Base-by-base conservation (phyloP, 1,140 invertebrate genomes). In the Sycophila sp. region DNA sequence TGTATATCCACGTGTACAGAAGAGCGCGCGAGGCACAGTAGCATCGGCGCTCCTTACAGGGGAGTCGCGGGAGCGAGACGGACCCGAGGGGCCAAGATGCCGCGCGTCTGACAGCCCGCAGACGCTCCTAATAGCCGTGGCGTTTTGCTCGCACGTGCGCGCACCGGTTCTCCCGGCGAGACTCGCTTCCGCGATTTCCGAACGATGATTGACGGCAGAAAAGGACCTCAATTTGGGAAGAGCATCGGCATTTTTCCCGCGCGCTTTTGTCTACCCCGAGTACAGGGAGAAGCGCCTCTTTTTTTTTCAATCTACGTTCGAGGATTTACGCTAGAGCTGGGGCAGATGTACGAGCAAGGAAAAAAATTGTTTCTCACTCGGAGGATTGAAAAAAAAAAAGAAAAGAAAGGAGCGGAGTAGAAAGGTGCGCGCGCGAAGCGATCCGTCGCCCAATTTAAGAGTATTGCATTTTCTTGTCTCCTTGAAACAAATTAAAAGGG, bases 171-270 rank as follows among this genome's bases (percentile, higher is more conserved):
- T 26, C 10, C 49, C 49, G 49, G 49, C 51, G 7, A 6, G 6
- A 19, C 19, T 45, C 17, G 10, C 36, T 40, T 42, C 22, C 64
- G 64, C 13, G 38, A 11, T 68, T 51, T 36, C 30, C 38, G 36
- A 40, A 28, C 1, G 49, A 56, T 64, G 68, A 70, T 69, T 64
- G 68, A 70, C 60, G 36, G 28, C 3, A 49, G 24, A 69, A 69
- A 32, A n/a, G 56, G n/a, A n/a, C n/a, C n/a, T n/a, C n/a, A n/a
- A n/a, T n/a, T n/a, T n/a, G n/a, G n/a, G n/a, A n/a, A n/a, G n/a
- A n/a, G n/a, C n/a, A n/a, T n/a, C n/a, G n/a, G n/a, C n/a, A n/a
- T n/a, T 3, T 58, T 19, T 17, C 32, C 42, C 7, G 2, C 24
- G 2, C 10, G 13, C 30, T 30, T 62, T 69, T 59, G 19, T 68